Conservation (phyloP, 35 echinoderm and acorn worm genomes). For the Amphiura filiformis region DNA sequence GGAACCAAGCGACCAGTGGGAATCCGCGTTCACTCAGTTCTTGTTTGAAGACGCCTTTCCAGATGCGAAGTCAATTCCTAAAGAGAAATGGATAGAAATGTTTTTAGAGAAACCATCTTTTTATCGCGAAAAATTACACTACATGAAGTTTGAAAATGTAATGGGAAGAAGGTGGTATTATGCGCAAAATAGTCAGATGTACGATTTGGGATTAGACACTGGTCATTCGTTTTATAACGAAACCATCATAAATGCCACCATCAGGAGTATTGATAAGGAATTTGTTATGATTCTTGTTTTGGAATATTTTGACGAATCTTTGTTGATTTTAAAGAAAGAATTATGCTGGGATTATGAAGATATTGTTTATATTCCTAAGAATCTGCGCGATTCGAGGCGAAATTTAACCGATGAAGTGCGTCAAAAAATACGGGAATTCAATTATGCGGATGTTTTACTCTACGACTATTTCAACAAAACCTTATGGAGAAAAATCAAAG, state of each 20-base stretch:
- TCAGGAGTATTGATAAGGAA: constrained; percentile 34
- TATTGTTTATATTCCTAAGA: constrained; percentile 69
- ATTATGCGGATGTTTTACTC: constrained; percentile 32
- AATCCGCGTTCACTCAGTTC: constrained; percentile 77
- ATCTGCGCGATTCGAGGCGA: constrained; percentile 12
- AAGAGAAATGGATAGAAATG: not conserved
- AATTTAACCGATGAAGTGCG: not conserved
- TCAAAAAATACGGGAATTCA: constrained; percentile 47
- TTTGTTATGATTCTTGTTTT: constrained; percentile 44
- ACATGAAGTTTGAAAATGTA: constrained; percentile 32
- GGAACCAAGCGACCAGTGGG: constrained; percentile 76
- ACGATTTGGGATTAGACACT: constrained; percentile 53
- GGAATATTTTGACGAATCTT: constrained; percentile 62
- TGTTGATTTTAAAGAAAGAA: constrained; percentile 48
- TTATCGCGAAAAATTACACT: constrained; percentile 37
- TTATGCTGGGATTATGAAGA: constrained; percentile 65
- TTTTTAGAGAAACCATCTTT: constrained; percentile 36
- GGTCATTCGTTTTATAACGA: constrained; percentile 19
- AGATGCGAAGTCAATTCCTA: not conserved
- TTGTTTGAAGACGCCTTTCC: constrained; percentile 44
- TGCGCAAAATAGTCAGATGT: constrained; percentile 54
- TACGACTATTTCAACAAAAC: constrained; percentile 77
- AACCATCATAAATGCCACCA: not conserved
- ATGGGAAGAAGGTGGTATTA: constrained; percentile 45
- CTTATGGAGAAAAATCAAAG: constrained; percentile 67